Evolutionary conservation across 2,113 vertebrate species (phyloP).

Genomic region (Coreoperca whiteheadi): DNA sequence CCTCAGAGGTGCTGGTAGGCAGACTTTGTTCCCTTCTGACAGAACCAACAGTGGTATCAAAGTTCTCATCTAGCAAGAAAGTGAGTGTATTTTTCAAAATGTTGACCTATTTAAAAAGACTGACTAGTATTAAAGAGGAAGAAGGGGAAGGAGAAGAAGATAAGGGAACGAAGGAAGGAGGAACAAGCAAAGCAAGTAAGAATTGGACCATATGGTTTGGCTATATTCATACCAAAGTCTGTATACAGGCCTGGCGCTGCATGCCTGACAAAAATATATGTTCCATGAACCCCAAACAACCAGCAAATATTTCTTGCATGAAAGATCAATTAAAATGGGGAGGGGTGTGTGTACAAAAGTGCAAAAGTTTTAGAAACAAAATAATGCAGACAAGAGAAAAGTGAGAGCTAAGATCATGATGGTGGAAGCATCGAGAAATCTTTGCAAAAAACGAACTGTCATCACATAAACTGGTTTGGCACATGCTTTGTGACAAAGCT

Average conservation of each 20-base stretch:
- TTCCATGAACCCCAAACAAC: neutral
- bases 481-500: neutral
- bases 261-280: neutral
- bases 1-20: neutral
- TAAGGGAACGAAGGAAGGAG: neutral
- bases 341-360: neutral
- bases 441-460: neutral
- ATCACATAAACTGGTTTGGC: conserved; percentile 11
- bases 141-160: neutral
- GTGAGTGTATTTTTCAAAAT: neutral
- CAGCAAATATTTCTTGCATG: neutral
- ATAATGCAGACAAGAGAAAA: neutral
- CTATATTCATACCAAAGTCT: neutral
- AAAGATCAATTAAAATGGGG: neutral
- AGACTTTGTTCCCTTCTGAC: neutral
- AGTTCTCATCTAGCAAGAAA: neutral
- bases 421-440: neutral
- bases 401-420: neutral
- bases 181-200: neutral
- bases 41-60: neutral
- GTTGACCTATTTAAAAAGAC: neutral
- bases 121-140: neutral
- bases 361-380: neutral
- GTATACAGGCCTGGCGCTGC: neutral
- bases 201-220: neutral